Evolutionary conservation across 2,888 invertebrate genomes (phyloP).

Genomic region (Rhorus exstirpatorius): DNA sequence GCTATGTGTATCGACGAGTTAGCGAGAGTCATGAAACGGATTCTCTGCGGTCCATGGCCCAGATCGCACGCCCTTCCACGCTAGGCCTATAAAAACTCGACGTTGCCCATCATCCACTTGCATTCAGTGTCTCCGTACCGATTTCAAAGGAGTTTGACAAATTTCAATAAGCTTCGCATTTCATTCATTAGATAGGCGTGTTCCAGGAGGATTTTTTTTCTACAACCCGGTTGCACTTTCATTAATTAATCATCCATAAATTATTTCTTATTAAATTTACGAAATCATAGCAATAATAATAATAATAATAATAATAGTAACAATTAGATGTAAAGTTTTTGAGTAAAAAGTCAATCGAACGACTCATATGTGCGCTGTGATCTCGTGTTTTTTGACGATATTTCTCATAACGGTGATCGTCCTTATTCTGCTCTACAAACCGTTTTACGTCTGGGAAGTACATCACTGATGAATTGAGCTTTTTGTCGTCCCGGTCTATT

Average conservation of each 20-base stretch:
- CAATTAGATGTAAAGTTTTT: constrained; percentile 21
- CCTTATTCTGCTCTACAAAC: constrained; percentile 77
- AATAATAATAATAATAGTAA: constrained; percentile 14
- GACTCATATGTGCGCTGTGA: constrained; percentile 72
- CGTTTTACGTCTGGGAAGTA: constrained; percentile 78
- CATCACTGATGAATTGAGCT: constrained; percentile 29
- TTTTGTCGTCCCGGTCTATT: not conserved
- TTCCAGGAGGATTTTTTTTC: not conserved
- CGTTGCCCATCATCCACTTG: constrained; percentile 74
- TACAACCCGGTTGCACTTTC: constrained; percentile 2
- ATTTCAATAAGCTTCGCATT: constrained; percentile 12
- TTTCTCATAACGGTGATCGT: constrained; percentile 74
- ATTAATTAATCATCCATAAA: not conserved
- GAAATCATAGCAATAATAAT: not conserved
- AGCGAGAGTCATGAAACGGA: constrained; percentile 66
- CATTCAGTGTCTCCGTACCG: constrained; percentile 74
- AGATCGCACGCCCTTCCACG: constrained; percentile 83
- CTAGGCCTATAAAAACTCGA: constrained; percentile 80
- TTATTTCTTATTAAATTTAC: not conserved
- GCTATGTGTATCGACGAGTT: constrained; percentile 56
- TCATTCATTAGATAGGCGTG: not conserved
- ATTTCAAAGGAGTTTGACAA: constrained; percentile 43
- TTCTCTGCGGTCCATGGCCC: constrained; percentile 83
- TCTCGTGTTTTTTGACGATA: constrained; percentile 75
- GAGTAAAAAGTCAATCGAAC: constrained; percentile 2